Evolutionary conservation across 2,888 invertebrate species (phyloP), one percentile per base, ranked within the genome.

Genomic region (Sussaba pulchella): DNA sequence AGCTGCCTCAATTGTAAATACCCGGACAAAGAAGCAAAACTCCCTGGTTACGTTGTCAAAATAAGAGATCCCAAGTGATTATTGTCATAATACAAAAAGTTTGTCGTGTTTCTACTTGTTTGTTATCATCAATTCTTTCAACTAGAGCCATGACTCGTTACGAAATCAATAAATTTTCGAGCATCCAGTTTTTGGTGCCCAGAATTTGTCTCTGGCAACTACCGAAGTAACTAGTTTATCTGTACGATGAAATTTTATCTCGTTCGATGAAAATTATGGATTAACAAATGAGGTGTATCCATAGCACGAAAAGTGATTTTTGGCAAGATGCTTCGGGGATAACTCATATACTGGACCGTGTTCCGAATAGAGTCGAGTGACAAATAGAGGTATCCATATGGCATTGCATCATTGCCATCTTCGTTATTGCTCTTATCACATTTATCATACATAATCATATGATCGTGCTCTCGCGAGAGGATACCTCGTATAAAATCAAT

Each of bases 1-100:
- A 45, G 36, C 89, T 88, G 89, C 85, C 88, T 89, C 88, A 88
- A 90, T 90, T 89, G 88, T 88, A 88, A 90, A 90, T 90, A 90
- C 87, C 31, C 83, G 83, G 81, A 75, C 73, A 50, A 71, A 81
- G 86, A 87, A 87, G 88, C 87, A 87, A 81, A 83, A 79, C 86
- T 85, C 85, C 87, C 43, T 86, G 85, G 88, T 88, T 86, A 83
- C 85, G 78, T 84, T 89, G 89, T 89, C 89, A 89, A 89, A 89
- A 89, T 86, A 88, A 88, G 89, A 89, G 88, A 88, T 89, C 89
- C 86, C 89, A 87, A 88, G 84, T 83, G 83, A 85, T 80, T 71
- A 81, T 43, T 43, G 19, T 26, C 14, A 41, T n/a, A 24, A 54
- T 54, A 41, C 39, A 54, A n/a, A 39, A 54, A 52, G 50, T 10